phyloP scores from a whole-genome alignment of 2,113 vertebrate species.

The Mohoua ochrocephala region DNA sequence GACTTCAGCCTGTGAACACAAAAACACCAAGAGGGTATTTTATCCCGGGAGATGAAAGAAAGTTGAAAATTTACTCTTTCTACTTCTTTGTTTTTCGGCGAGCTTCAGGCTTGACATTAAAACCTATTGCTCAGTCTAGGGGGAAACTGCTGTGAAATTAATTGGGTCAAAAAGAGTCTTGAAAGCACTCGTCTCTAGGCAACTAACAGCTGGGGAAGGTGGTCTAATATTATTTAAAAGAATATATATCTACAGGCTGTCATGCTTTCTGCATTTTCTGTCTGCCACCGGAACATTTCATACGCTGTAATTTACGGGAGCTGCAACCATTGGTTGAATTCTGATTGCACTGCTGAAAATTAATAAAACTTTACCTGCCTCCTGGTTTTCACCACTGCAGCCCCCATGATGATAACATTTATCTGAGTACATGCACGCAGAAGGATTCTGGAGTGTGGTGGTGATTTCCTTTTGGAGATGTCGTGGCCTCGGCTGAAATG shows the following conservation, averaged over 20 bases:
- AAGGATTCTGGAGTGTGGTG: not conserved
- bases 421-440: not conserved
- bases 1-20: not conserved
- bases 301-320: not conserved
- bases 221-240: constrained; percentile 13
- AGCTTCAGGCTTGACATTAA: constrained; percentile 6
- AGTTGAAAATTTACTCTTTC: not conserved
- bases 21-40: not conserved
- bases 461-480: not conserved
- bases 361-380: not conserved
- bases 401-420: not conserved
- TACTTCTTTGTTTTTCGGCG: not conserved
- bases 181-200: constrained; percentile 50
- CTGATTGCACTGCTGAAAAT: not conserved
- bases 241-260: not conserved
- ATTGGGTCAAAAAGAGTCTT: constrained; percentile 46
- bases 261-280: not conserved
- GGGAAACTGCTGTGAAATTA: constrained; percentile 31
- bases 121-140: not conserved
- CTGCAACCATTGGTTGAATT: not conserved
- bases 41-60: not conserved
- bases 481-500: not conserved
- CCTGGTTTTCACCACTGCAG: not conserved
- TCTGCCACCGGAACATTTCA: not conserved
- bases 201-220: constrained; percentile 27